A percentile compares a stretch with the other conserved stretches of the same genome.
These are phyloP conservation scores for Percopsis transmontana DNA, from an alignment of 2,113 vertebrate genomes.

Conservation along the genomic window DNA sequence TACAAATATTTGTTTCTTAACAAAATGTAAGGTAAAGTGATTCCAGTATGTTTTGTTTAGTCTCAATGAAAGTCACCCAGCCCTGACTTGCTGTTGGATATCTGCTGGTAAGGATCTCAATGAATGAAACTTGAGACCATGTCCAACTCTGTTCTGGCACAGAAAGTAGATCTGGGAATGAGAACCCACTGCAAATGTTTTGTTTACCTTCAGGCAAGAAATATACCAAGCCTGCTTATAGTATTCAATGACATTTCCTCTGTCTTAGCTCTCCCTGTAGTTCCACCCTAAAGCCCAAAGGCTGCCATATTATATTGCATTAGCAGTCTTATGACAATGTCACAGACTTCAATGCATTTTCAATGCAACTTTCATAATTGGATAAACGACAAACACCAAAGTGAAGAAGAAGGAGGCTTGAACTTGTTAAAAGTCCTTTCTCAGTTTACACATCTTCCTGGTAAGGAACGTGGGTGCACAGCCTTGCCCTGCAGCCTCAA, in stretches of 20 bases:
- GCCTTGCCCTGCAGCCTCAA: slow-evolving; percentile 49
- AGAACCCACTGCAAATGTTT: slow-evolving; percentile 43
- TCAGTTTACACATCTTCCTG: slow-evolving; percentile 51
- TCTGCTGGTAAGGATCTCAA: slow-evolving; percentile 29
- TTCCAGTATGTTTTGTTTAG: too few relatives aligned
- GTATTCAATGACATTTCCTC: too few relatives aligned
- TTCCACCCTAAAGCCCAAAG: slow-evolving; percentile 41
- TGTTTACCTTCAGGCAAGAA: slow-evolving; percentile 52
- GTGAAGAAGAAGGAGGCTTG: slow-evolving; percentile 27
- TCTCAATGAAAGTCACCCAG: too few relatives aligned
- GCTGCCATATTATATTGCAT: slow-evolving; percentile 50
- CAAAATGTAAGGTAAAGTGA: too few relatives aligned
- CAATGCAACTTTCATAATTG: slow-evolving; percentile 11
- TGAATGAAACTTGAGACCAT: slow-evolving; percentile 41
- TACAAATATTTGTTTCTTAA: too few relatives aligned
- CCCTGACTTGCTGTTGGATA: slow-evolving; percentile 9
- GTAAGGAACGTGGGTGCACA: slow-evolving; percentile 33
- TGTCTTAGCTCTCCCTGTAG: slow-evolving; percentile 33
- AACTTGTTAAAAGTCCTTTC: slow-evolving; percentile 39
- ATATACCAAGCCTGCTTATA: slow-evolving; percentile 26
- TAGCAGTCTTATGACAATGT: slow-evolving; percentile 26
- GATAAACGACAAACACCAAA: background rate
- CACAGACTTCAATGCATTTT: slow-evolving; percentile 20
- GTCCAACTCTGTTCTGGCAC: slow-evolving; percentile 25
- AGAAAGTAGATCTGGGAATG: slow-evolving; percentile 36